Percentiles rank a stretch among this genome's conserved stretches.
Conservation (phyloP, 2,888 invertebrate genomes). For the Drosophila kuntzei region DNA sequence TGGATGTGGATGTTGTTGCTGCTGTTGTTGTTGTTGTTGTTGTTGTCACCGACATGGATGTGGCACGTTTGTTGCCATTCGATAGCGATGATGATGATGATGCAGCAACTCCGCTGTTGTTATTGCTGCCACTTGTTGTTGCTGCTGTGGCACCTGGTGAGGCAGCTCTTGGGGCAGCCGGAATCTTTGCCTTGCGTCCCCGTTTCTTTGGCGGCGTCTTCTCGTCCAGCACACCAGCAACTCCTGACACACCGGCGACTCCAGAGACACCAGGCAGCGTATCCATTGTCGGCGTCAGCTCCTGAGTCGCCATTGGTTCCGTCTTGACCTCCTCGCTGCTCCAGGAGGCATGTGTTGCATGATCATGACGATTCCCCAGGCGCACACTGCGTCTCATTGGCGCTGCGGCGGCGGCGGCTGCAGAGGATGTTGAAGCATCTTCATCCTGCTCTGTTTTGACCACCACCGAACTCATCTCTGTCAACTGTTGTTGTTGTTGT, state of each 20-base stretch:
- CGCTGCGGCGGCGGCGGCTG: conserved; percentile 46
- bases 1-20: too few species aligned
- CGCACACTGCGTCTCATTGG: conserved; percentile 83
- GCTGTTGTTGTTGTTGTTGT: neutral
- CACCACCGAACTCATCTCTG: conserved; percentile 33
- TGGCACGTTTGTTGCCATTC: conserved; percentile 58
- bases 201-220: conserved; percentile 84
- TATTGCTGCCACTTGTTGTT: neutral
- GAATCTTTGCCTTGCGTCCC: conserved; percentile 83
- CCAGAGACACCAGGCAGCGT: neutral
- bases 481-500: conserved; percentile 3
- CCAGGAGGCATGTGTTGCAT: conserved; percentile 16
- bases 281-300: conserved; percentile 12
- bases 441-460: conserved; percentile 72
- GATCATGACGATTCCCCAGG: conserved; percentile 82
- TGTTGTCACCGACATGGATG: conserved; percentile 1
- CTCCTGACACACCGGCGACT: neutral
- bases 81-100: conserved; percentile 23
- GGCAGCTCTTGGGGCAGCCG: neutral
- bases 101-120: neutral
- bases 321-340: conserved; percentile 67
- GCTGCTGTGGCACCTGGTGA: conserved; percentile 13
- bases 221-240: conserved; percentile 58
- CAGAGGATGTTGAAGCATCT: conserved; percentile 26
- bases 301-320: conserved; percentile 51